Percentiles rank a stretch among this genome's conserved stretches.
These are phyloP conservation scores for Crotophaga sulcirostris DNA, from an alignment of 2,113 vertebrate genomes.

Conservation along the genomic window DNA sequence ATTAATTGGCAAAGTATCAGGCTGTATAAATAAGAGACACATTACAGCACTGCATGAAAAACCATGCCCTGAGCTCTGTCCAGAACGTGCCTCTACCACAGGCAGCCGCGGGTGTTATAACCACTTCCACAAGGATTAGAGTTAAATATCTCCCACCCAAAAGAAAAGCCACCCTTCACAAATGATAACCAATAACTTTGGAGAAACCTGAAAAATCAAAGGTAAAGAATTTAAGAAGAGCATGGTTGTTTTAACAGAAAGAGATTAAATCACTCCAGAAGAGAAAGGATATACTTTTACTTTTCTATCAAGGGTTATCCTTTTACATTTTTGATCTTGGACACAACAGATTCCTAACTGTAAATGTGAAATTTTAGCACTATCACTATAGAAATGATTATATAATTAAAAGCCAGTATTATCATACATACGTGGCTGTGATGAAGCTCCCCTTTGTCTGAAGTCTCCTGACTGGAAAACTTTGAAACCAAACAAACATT, in stretches of 20 bases:
- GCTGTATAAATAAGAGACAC: background rate
- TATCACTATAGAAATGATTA: background rate
- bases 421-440: constrained; percentile 30
- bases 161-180: background rate
- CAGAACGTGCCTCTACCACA: background rate
- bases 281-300: background rate
- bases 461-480: constrained; percentile 40
- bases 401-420: background rate
- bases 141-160: background rate
- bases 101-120: background rate
- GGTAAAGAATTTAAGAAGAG: background rate
- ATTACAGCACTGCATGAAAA: background rate
- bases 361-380: background rate
- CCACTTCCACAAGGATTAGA: background rate
- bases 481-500: constrained; percentile 49
- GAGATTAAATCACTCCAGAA: background rate
- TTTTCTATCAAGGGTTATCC: background rate
- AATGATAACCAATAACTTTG: background rate
- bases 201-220: background rate
- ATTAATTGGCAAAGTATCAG: background rate
- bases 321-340: background rate
- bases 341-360: background rate
- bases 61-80: background rate
- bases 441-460: constrained; percentile 42
- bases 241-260: background rate